Evolutionary conservation across 2,888 invertebrate species (phyloP).

Genomic region (Marasmarcha lunaedactyla): DNA sequence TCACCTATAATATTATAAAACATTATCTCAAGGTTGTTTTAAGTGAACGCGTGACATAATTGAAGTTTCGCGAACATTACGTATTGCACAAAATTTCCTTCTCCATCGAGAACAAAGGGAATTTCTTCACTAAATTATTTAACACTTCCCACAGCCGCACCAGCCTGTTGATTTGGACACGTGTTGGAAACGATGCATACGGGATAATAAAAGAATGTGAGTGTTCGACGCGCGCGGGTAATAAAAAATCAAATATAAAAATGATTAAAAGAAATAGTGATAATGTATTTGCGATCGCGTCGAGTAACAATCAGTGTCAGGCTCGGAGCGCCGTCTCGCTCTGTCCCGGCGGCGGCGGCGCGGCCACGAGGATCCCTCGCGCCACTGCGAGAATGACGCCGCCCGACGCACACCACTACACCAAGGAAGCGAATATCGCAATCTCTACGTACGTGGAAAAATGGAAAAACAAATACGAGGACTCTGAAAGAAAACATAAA

Average conservation of each 20-base stretch:
- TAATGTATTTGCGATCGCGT: constrained; percentile 69
- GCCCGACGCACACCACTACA: constrained; percentile 60
- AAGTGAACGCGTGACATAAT: constrained; percentile 40
- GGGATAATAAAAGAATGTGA: constrained; percentile 50
- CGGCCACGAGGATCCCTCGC: constrained; percentile 60
- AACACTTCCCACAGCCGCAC: constrained; percentile 36
- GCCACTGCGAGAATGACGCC: constrained; percentile 64
- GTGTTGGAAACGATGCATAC: constrained; percentile 44
- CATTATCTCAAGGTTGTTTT: constrained; percentile 34
- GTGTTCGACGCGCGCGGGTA: constrained; percentile 47
- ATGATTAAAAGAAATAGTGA: constrained; percentile 68
- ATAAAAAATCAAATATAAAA: constrained; percentile 62
- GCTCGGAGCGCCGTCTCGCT: constrained; percentile 60
- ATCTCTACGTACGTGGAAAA: constrained; percentile 64
- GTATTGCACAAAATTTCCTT: constrained; percentile 46
- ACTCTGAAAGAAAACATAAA: constrained; percentile 77
- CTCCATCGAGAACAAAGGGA: constrained; percentile 56
- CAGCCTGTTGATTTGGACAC: constrained; percentile 61
- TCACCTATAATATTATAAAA: constrained; percentile 11
- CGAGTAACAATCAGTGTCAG: constrained; percentile 63
- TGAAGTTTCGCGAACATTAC: constrained; percentile 28
- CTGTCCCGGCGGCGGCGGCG: constrained; percentile 39
- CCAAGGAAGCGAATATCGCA: constrained; percentile 58
- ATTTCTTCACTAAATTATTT: constrained; percentile 34
- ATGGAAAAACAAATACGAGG: constrained; percentile 80